These are phyloP conservation scores for Tubulanus polymorphus DNA, from an alignment of 2,888 invertebrate species.

Conservation along the genomic window DNA sequence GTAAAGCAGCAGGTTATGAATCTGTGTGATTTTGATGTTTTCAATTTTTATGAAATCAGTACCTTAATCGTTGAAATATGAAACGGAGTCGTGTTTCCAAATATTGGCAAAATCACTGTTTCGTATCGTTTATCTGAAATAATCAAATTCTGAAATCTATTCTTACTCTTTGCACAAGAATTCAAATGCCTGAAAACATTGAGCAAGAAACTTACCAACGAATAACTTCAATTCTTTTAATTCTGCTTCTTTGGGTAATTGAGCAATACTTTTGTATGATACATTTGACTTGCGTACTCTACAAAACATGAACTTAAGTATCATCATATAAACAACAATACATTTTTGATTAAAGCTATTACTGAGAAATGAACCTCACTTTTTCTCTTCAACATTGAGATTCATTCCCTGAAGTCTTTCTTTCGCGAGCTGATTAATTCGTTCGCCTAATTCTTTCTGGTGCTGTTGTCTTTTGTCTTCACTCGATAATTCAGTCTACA, in stretches of 20 bases:
- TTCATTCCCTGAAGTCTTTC: constrained; percentile 82
- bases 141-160: background rate
- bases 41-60: constrained; percentile 9
- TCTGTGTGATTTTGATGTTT: constrained; percentile 8
- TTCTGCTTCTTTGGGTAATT: constrained; percentile 91
- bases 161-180: background rate
- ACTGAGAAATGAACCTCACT: constrained; percentile 29
- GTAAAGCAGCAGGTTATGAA: background rate
- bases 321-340: background rate
- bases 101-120: constrained; percentile 95
- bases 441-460: constrained; percentile 87
- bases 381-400: constrained; percentile 46
- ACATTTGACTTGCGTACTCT: constrained; percentile 84
- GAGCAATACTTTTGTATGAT: constrained; percentile 86
- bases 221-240: constrained; percentile 89
- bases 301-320: constrained; percentile 18
- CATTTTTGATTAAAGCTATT: background rate
- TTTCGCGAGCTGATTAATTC: constrained; percentile 87
- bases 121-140: constrained; percentile 88
- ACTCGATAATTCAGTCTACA: constrained; percentile 80
- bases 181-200: background rate
- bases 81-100: constrained; percentile 93
- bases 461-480: constrained; percentile 97
- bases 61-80: constrained; percentile 96
- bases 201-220: constrained; percentile 68